Conservation (phyloP, 2,888 invertebrate species). For the Venusia cambrica region DNA sequence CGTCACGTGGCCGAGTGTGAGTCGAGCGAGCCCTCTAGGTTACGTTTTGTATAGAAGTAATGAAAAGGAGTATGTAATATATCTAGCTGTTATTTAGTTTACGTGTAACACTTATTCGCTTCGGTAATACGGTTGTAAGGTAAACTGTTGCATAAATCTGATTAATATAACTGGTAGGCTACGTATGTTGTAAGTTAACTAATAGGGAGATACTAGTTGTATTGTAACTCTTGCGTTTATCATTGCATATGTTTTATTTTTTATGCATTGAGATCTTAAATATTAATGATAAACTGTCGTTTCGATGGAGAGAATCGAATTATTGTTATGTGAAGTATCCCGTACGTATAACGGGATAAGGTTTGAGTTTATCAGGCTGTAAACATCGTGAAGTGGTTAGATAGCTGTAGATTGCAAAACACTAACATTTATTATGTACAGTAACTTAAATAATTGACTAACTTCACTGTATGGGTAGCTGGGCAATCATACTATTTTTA, state of each 20-base stretch:
- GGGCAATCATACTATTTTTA: constrained; percentile 77
- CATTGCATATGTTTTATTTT: constrained; percentile 43
- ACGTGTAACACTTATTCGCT: constrained; percentile 65
- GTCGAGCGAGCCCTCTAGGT: background rate
- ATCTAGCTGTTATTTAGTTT: constrained; percentile 54
- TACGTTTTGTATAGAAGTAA: constrained; percentile 26
- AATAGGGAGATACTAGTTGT: constrained; percentile 54
- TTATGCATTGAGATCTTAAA: constrained; percentile 40
- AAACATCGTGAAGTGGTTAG: constrained; percentile 54
- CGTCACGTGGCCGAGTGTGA: too few species aligned
- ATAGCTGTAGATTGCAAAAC: constrained; percentile 65
- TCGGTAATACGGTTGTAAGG: constrained; percentile 71
- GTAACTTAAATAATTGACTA: constrained; percentile 65
- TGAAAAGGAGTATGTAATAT: constrained; percentile 49
- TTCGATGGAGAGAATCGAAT: constrained; percentile 34
- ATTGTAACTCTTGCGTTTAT: constrained; percentile 44
- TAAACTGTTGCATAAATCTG: constrained; percentile 75
- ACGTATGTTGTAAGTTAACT: constrained; percentile 58
- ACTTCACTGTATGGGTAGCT: constrained; percentile 78
- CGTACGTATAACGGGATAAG: constrained; percentile 42
- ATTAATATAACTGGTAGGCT: constrained; percentile 71
- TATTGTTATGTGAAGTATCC: constrained; percentile 45
- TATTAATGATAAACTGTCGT: constrained; percentile 22
- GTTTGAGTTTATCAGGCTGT: constrained; percentile 42
- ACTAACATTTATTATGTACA: constrained; percentile 69